Conservation (phyloP, 2,113 vertebrate genomes). For the Tetrax tetrax region DNA sequence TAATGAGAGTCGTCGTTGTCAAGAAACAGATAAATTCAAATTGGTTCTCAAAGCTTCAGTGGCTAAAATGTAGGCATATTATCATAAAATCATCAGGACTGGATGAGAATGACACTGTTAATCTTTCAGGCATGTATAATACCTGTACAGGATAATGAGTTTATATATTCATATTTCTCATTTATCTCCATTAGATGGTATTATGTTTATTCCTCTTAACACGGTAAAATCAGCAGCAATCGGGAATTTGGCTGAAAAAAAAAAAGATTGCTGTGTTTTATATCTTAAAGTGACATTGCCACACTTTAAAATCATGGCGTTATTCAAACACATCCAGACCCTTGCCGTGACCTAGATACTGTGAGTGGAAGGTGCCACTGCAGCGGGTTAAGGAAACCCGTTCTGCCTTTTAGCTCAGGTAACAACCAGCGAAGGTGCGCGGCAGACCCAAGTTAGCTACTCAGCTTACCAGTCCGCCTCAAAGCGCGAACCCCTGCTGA, state of each 20-base stretch:
- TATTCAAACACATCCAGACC: not conserved
- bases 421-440: not conserved
- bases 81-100: not conserved
- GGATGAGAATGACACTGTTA: not conserved
- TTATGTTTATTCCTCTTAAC: not conserved
- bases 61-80: not conserved
- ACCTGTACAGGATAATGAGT: not conserved
- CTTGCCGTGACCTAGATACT: not conserved
- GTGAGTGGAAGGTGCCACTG: not conserved
- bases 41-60: not conserved
- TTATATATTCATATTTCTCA: not conserved
- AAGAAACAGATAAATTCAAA: not conserved
- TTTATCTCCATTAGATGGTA: not conserved
- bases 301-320: not conserved
- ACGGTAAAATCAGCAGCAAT: not conserved
- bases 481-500: rapidly evolving
- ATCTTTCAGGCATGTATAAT: not conserved
- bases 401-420: slow-evolving; percentile 19
- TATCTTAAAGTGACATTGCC: not conserved
- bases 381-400: not conserved
- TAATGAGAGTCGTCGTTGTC: not conserved
- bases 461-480: not conserved
- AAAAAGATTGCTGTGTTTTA: not conserved
- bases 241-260: not conserved
- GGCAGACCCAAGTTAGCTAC: not conserved